Base-by-base conservation (phyloP, 2,888 invertebrate species). In the Campoplex nolae region DNA sequence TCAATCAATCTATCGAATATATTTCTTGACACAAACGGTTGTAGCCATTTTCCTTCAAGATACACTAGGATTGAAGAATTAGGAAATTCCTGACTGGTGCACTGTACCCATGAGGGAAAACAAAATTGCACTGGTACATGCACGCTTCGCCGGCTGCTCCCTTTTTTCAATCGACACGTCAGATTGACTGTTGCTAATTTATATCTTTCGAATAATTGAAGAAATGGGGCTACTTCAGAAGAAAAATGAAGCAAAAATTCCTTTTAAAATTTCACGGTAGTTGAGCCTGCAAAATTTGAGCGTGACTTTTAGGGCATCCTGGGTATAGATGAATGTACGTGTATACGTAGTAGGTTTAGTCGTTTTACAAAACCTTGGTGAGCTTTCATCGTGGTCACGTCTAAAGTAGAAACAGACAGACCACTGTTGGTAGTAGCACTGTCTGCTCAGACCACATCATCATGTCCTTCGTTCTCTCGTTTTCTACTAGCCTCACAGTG, bases 331-430 rank as follows among this genome's bases (percentile, higher is more conserved):
- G 3, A 18, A n/a, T 48, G 42, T 18, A 28, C 28, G 42, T 13
- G 71, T 28, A 35, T 18, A 51, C 38, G 38, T 38, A 51, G 32
- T 58, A 23, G 9, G 56, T 45, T 87, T 84, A 88, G 89, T 89
- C 84, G 88, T 89, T 90, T 91, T 90, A 89, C 89, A 90, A 90
- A 91, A 91, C 88, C 89, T 88, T 88, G 85, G 84, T 84, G 88
- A 82, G 88, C 86, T 92, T 90, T 90, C 88, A 90, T 89, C 88
- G 88, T 78, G 78, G 82, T 78, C 54, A 68, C 48, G 74, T 42
- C 28, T 62, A 58, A 48, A 51, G 62, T 67, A 82, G 51, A 68
- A 75, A 84, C 85, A 73, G 82, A 70, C 79, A 51, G n/a, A 28
- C 45, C 23, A 32, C 32, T 48, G 18, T 65, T 75, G 13, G 54